Conservation (phyloP, 2,888 invertebrate genomes). For the Leucozona laternaria region DNA sequence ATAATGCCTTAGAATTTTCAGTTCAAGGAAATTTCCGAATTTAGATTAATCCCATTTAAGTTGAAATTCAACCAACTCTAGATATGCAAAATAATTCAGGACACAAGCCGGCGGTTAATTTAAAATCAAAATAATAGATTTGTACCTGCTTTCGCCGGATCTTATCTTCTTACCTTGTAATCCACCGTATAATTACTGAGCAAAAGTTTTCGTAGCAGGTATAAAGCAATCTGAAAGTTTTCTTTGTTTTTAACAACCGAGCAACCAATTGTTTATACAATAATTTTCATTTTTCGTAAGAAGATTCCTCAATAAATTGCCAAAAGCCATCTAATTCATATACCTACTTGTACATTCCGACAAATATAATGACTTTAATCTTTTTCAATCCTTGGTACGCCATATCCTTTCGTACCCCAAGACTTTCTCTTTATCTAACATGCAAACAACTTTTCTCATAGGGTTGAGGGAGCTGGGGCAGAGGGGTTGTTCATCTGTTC, state of each 20-base stretch:
- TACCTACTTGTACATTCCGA: too few species aligned
- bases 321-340: constrained; percentile 13
- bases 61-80: background rate
- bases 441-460: constrained; percentile 11
- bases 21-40: too few species aligned
- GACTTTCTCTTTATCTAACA: constrained; percentile 12
- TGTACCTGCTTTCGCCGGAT: background rate
- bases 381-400: constrained; percentile 21
- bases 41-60: too few species aligned
- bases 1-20: too few species aligned
- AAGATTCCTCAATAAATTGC: constrained; percentile 15
- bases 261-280: constrained; percentile 6
- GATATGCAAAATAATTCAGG: background rate
- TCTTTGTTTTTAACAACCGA: background rate
- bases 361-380: constrained; percentile 39
- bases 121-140: background rate
- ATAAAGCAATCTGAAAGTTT: background rate
- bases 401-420: background rate
- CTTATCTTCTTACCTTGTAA: constrained; percentile 1
- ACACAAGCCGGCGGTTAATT: background rate
- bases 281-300: background rate
- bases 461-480: background rate
- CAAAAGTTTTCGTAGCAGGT: background rate
- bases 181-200: background rate
- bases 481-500: background rate